A percentile compares a stretch with the other conserved stretches of the same genome.
phyloP scores from a whole-genome alignment of 2,888 invertebrate genomes.

The Phlogophora meticulosa region DNA sequence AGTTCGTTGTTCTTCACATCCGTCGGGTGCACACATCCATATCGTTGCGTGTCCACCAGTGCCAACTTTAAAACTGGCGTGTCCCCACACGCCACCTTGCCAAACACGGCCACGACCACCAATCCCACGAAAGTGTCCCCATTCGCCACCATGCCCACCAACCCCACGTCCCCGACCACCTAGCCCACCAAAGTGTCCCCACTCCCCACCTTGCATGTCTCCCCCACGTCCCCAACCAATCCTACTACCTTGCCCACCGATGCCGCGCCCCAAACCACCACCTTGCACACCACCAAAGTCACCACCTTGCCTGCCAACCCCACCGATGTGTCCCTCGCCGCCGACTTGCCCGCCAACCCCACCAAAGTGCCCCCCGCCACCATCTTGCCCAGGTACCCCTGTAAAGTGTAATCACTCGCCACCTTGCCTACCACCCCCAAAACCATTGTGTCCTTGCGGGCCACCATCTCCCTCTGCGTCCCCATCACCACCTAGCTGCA shows the following conservation, averaged over 20 bases:
- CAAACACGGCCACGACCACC: not conserved
- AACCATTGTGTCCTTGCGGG: not conserved
- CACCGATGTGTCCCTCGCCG: not conserved
- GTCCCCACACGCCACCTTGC: constrained; percentile 9
- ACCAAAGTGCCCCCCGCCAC: constrained; percentile 2
- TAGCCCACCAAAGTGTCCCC: constrained; percentile 25
- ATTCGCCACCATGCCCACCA: constrained; percentile 1
- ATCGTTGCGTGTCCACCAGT: constrained; percentile 14
- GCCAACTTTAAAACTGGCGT: not conserved
- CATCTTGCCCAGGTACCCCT: constrained; percentile 31
- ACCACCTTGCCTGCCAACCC: not conserved
- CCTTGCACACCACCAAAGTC: too few species aligned
- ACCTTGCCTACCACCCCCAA: constrained; percentile 9
- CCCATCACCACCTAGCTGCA: constrained; percentile 1
- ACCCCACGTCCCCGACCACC: too few species aligned
- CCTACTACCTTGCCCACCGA: constrained; percentile 32
- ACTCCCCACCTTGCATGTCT: not conserved
- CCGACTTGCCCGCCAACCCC: not conserved
- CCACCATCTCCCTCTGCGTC: constrained; percentile 21
- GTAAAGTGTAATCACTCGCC: not conserved
- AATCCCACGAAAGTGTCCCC: not conserved
- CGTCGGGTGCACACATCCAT: constrained; percentile 14
- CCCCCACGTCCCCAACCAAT: not conserved
- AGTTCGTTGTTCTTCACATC: constrained; percentile 5
- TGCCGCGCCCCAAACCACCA: constrained; percentile 7